phyloP scores from a whole-genome alignment of 1,140 invertebrate species.

The Zaprionus nigranus region DNA sequence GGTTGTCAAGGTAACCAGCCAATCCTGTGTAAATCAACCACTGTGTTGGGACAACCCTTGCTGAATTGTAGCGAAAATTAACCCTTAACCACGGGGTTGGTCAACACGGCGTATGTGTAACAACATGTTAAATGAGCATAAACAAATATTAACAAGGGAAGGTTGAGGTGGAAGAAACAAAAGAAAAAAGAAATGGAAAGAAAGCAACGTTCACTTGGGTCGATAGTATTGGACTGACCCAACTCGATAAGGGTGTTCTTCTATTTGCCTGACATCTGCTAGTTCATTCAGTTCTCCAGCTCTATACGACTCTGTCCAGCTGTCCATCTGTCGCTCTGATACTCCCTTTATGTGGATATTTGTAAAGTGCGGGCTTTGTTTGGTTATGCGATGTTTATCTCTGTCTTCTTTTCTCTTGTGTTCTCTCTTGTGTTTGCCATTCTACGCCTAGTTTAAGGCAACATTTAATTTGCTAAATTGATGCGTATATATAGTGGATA shows the following conservation, averaged over 20 bases:
- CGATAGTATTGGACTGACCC: conserved; percentile 54
- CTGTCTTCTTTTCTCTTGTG: conserved; percentile 12
- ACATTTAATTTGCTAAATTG: conserved; percentile 64
- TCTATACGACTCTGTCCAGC: neutral
- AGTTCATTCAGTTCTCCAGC: conserved; percentile 1
- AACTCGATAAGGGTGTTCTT: neutral
- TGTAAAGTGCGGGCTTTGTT: conserved; percentile 40
- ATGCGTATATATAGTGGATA: conserved; percentile 15
- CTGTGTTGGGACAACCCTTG: conserved; percentile 61
- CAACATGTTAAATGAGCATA: conserved; percentile 49
- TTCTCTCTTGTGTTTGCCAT: conserved; percentile 28
- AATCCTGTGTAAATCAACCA: conserved; percentile 35
- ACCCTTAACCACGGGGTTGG: conserved; percentile 54
- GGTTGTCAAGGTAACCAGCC: conserved; percentile 61
- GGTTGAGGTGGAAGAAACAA: neutral
- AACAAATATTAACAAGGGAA: conserved; percentile 41
- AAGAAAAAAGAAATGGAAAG: neutral
- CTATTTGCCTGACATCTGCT: conserved; percentile 31
- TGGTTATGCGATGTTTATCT: conserved; percentile 34
- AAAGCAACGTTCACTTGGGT: conserved; percentile 39
- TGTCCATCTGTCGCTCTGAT: neutral
- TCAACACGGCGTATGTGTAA: conserved; percentile 64
- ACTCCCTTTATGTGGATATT: conserved; percentile 30
- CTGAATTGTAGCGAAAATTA: conserved; percentile 31
- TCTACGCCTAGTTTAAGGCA: conserved; percentile 26